Evolutionary conservation across 2,797 vertebrate genomes (phyloP), one percentile per base, ranked within the genome.

Genomic region (Melanotaenia nigrans): DNA sequence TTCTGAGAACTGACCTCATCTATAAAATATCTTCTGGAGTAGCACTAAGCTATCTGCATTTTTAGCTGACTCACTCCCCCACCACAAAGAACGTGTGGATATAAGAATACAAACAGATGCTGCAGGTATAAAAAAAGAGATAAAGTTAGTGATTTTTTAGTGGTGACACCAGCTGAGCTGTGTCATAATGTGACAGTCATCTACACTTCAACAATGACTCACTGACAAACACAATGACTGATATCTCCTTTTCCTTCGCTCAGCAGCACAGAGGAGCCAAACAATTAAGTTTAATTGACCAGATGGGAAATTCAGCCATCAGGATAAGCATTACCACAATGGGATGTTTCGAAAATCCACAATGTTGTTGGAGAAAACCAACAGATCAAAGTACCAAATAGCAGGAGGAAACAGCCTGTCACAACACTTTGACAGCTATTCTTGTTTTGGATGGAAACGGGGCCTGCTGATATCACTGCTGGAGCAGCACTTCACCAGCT

Each of bases 391-490:
- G 53, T 30, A 53, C 32, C 24, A 24, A 59, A 36, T 71, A 65
- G 51, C 68, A 14, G 54, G 78, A 73, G 74, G 83, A 86, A 91
- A 78, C 61, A 0, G 67, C 47, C 66, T 85, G 87, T 89, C 78
- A 83, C 68, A 89, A 89, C 76, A 86, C 72, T 63, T 62, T 62
- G 68, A 78, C 81, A 63, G 30, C 35, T 2, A 79, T 53, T 74
- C 65, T 75, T 75, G 81, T 79, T 84, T 87, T n/a, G 73, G 38
- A 57, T 38, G 69, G 38, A 72, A 42, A 65, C 16, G 40, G 62
- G 14, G n/a, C 10, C 47, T 12, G 8, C 47, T 65, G 63, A 62
- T 54, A 36, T 69, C 38, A 32, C 51, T 38, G n/a, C 38, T 68
- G 68, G 61, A 75, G 33, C 30, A 65, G 30, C 58, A 58, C 24